A percentile compares a stretch with the other conserved stretches of the same genome.
phyloP scores from a whole-genome alignment of 2,797 vertebrate genomes.

The Dallia pectoralis region DNA sequence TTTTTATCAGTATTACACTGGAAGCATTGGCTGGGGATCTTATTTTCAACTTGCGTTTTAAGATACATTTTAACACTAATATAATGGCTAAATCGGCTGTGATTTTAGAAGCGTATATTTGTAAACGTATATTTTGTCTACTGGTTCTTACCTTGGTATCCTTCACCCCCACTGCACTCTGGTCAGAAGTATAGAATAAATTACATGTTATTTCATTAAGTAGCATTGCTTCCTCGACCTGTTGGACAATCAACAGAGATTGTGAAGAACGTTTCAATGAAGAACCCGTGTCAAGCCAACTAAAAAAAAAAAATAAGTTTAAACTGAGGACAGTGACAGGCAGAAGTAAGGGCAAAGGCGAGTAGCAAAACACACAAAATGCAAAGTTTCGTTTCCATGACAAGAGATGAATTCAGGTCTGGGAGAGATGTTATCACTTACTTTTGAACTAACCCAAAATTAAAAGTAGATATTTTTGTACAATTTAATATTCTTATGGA shows the following conservation, averaged over 20 bases:
- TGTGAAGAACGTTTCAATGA: slow-evolving; percentile 76
- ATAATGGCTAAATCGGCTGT: slow-evolving; percentile 31
- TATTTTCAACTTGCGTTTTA: slow-evolving; percentile 15
- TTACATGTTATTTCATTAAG: slow-evolving; percentile 85
- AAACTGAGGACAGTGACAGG: slow-evolving; percentile 66
- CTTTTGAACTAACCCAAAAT: background rate
- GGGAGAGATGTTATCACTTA: background rate
- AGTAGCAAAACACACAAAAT: slow-evolving; percentile 37
- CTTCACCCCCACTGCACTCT: slow-evolving; percentile 81
- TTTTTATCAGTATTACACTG: background rate
- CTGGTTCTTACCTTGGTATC: slow-evolving; percentile 75
- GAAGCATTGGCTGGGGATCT: background rate
- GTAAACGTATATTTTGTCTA: slow-evolving; percentile 33
- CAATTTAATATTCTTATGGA: background rate
- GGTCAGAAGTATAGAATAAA: slow-evolving; percentile 86
- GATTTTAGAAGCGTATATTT: slow-evolving; percentile 41
- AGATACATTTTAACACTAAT: background rate
- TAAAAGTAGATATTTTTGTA: background rate
- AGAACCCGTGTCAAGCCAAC: slow-evolving; percentile 71
- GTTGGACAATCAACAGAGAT: slow-evolving; percentile 83
- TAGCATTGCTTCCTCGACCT: slow-evolving; percentile 84
- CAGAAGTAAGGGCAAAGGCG: slow-evolving; percentile 58
- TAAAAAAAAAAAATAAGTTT: slow-evolving; percentile 74
- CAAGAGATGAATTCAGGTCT: slow-evolving; percentile 24
- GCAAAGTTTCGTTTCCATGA: slow-evolving; percentile 61